Evolutionary conservation across 2,113 vertebrate species (phyloP).

Genomic region (Periophthalmodon schlosseri): DNA sequence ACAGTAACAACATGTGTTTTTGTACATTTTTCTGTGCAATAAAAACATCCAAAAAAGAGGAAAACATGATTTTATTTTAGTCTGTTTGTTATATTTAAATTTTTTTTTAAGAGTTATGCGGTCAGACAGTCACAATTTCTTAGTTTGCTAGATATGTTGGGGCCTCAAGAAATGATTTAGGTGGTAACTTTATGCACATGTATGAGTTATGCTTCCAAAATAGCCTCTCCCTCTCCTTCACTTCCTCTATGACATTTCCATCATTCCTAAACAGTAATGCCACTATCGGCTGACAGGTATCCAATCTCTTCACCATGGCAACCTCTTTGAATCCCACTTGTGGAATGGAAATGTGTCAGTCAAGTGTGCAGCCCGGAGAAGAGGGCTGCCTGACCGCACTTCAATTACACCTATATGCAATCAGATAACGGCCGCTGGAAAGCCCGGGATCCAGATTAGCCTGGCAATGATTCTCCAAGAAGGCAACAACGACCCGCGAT

Average conservation of each 20-base stretch:
- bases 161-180: no score
- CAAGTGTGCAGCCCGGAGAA: slow-evolving; percentile 29
- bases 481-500: slow-evolving; percentile 26
- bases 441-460: slow-evolving; percentile 49
- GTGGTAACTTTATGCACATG: no score
- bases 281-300: slow-evolving; percentile 42
- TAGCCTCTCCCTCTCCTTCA: not conserved
- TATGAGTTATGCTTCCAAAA: not conserved
- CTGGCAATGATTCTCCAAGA: slow-evolving; percentile 41
- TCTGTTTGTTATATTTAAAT: no score
- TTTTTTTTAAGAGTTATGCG: no score
- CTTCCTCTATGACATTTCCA: slow-evolving; percentile 13
- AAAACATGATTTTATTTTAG: no score
- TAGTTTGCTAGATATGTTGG: no score
- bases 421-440: slow-evolving; percentile 57
- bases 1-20: no score
- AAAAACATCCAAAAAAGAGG: no score
- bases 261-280: slow-evolving; percentile 23
- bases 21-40: no score
- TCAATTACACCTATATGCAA: slow-evolving; percentile 64
- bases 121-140: no score
- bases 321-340: slow-evolving; percentile 50
- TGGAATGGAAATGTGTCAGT: slow-evolving; percentile 62
- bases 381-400: not conserved
- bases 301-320: slow-evolving; percentile 43